These are phyloP conservation scores for Diceros bicornis DNA, from an alignment of 2,797 vertebrate species.

Conservation along the genomic window DNA sequence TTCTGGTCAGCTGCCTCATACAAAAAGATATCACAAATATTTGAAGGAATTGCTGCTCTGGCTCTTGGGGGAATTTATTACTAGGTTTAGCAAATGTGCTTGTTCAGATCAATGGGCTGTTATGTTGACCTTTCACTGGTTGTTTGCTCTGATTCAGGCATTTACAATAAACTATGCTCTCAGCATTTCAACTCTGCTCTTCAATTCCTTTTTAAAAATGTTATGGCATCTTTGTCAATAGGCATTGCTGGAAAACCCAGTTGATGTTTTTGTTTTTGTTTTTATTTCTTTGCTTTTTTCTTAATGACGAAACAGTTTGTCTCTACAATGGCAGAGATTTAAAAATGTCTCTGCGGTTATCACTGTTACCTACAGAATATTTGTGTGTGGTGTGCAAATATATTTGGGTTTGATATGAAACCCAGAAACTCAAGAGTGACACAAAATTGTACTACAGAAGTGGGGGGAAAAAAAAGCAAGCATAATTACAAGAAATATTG, in stretches of 20 bases:
- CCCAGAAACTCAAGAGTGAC: not conserved
- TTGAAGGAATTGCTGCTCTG: constrained; percentile 46
- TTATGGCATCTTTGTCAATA: constrained; percentile 68
- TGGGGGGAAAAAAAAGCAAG: not conserved
- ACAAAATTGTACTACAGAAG: constrained; percentile 20
- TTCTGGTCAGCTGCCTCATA: constrained; percentile 6
- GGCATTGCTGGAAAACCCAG: not conserved
- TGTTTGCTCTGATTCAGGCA: constrained; percentile 54
- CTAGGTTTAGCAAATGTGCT: constrained; percentile 64
- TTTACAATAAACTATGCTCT: constrained; percentile 60
- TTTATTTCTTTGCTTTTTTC: constrained; percentile 37
- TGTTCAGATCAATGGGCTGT: constrained; percentile 61
- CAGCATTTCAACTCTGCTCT: constrained; percentile 42
- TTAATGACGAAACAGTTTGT: constrained; percentile 63
- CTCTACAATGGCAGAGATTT: constrained; percentile 37
- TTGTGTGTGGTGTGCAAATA: not conserved
- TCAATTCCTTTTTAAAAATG: constrained; percentile 60
- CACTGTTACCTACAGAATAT: not conserved
- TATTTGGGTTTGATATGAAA: constrained; percentile 62
- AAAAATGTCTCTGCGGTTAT: not conserved
- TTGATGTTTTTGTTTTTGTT: constrained; percentile 27
- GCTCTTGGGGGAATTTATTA: constrained; percentile 59
- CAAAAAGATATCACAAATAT: constrained; percentile 19
- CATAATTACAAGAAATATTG: constrained; percentile 48
- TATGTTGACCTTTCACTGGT: constrained; percentile 71